These are phyloP conservation scores for Arizona elegans DNA, from an alignment of 2,113 vertebrate species.

Conservation along the genomic window DNA sequence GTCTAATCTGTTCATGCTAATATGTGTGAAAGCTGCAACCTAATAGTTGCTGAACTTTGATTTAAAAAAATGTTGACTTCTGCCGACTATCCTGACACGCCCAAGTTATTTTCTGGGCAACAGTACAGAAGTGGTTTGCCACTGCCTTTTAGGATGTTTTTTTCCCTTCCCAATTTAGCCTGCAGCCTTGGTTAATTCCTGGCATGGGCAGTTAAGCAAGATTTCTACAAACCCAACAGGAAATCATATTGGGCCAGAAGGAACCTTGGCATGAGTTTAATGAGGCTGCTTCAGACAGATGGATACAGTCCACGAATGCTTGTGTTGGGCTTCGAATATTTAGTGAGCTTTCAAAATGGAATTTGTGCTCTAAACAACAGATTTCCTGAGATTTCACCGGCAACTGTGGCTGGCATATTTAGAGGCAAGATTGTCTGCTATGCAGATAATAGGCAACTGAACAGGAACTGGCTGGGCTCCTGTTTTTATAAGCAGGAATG, in stretches of 20 bases:
- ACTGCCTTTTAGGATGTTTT: not conserved
- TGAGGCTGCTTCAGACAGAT: not conserved
- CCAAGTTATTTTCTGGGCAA: not conserved
- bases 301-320: not conserved
- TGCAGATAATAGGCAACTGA: not conserved
- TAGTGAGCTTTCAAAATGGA: not conserved
- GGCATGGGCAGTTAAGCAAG: not conserved
- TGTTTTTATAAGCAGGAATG: not conserved
- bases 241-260: not conserved
- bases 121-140: not conserved
- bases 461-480: not conserved
- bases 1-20: not conserved
- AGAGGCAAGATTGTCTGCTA: not conserved
- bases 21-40: not conserved
- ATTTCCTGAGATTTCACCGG: not conserved
- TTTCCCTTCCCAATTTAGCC: not conserved
- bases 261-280: not conserved
- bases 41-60: not conserved
- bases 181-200: not conserved
- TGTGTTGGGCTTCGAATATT: not conserved
- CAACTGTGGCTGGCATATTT: not conserved
- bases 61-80: not conserved
- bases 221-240: not conserved
- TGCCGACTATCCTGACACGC: not conserved
- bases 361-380: not conserved